Conservation (phyloP, 2,797 vertebrate species). For the Threskiornis aethiopicus region DNA sequence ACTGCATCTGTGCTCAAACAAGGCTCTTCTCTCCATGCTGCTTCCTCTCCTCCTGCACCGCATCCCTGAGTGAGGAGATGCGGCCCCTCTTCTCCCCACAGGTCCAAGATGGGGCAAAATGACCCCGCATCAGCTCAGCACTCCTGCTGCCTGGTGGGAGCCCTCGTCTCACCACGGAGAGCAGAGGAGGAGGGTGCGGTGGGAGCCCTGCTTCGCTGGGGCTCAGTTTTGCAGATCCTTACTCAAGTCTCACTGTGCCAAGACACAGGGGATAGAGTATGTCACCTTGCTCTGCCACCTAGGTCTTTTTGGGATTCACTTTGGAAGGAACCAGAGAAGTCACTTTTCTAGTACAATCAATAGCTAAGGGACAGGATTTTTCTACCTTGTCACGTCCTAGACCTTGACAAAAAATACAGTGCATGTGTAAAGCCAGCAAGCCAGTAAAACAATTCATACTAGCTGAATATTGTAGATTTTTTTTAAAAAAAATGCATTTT, state of each 20-base stretch:
- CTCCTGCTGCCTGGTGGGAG: neutral
- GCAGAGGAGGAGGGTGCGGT: rapidly evolving
- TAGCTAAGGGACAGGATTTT: neutral
- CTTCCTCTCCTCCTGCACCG: neutral
- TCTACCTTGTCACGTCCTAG: neutral
- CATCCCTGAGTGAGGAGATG: rapidly evolving
- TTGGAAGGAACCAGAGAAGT: neutral
- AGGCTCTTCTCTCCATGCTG: neutral
- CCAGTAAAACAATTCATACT: neutral
- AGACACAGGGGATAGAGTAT: too few relatives aligned
- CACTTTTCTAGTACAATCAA: neutral
- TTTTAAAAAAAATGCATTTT: neutral
- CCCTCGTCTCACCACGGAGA: neutral
- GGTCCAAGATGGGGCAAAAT: neutral
- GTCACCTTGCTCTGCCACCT: neutral
- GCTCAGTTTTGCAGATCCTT: neutral
- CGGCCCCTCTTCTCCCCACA: neutral
- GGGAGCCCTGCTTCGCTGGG: neutral
- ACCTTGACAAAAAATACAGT: neutral
- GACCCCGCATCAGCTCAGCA: rapidly evolving
- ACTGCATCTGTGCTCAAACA: rapidly evolving
- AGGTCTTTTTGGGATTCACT: neutral
- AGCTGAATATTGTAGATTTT: neutral
- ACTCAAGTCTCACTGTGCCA: neutral
- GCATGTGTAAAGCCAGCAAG: neutral